Evolutionary conservation across 2,797 vertebrate genomes (phyloP).

Genomic region (Lacerta agilis): DNA sequence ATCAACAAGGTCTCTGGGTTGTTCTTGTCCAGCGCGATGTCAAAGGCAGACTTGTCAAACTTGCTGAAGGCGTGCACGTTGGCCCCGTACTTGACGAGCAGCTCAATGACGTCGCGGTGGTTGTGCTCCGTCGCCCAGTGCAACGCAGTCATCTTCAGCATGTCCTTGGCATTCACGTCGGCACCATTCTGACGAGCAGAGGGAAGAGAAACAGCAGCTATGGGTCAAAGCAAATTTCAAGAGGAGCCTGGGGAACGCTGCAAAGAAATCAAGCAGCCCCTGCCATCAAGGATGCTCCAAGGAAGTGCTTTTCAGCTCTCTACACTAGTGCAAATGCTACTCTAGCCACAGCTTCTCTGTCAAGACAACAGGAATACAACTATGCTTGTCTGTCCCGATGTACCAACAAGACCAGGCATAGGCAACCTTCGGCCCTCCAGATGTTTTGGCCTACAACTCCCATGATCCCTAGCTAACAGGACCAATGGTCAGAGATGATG

Average conservation of each 20-base stretch:
- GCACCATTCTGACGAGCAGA: conserved; percentile 84
- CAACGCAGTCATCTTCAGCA: conserved; percentile 94
- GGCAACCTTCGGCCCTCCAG: too few relatives aligned
- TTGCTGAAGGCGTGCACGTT: conserved; percentile 90
- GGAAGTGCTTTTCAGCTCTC: background rate
- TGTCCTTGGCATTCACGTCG: conserved; percentile 93
- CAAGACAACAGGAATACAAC: background rate
- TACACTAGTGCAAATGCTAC: background rate
- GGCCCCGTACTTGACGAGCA: conserved; percentile 86
- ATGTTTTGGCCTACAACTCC: too few relatives aligned
- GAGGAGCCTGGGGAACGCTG: too few relatives aligned
- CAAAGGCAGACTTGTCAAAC: conserved; percentile 92
- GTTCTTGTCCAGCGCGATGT: conserved; percentile 90
- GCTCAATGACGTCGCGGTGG: conserved; percentile 82
- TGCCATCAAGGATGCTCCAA: background rate
- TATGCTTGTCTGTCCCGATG: too few relatives aligned
- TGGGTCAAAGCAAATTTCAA: too few relatives aligned
- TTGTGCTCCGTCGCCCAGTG: conserved; percentile 92
- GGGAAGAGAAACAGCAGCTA: background rate
- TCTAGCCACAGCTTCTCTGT: background rate
- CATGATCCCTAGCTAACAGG: too few relatives aligned
- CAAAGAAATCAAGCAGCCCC: background rate
- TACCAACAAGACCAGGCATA: background rate
- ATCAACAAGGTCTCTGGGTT: conserved; percentile 87
- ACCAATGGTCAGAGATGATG: too few relatives aligned